Conservation (phyloP, 2,113 vertebrate genomes). For the Oceanites oceanicus region DNA sequence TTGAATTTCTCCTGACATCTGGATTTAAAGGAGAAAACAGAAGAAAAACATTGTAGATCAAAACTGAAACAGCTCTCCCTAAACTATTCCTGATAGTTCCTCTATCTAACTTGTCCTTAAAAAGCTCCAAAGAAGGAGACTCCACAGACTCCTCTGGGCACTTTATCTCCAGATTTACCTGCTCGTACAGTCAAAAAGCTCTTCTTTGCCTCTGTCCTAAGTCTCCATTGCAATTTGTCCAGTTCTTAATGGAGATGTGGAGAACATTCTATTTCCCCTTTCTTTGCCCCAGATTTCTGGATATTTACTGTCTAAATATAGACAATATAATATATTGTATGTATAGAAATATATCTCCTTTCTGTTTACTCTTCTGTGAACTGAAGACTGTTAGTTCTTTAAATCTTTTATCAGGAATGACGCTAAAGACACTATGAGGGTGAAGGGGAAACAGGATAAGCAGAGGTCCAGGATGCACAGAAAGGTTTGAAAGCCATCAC, state of each 20-base stretch:
- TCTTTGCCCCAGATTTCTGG: background rate
- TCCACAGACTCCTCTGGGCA: background rate
- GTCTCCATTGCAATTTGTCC: background rate
- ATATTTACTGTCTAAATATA: background rate
- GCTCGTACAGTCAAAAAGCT: background rate
- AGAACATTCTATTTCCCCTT: background rate
- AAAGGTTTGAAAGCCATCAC: background rate
- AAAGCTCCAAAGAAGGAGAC: background rate
- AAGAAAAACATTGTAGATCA: background rate
- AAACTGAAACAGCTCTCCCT: background rate
- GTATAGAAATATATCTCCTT: background rate
- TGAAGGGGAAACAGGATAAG: background rate
- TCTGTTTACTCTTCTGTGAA: background rate
- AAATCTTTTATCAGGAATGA: background rate
- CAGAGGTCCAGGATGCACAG: background rate
- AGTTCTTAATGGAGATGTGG: background rate
- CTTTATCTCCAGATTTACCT: background rate
- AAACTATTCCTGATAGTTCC: background rate
- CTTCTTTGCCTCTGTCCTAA: background rate
- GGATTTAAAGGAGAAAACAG: background rate
- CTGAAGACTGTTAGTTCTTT: background rate
- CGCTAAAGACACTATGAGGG: background rate
- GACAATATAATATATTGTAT: background rate
- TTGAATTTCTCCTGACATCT: conserved; percentile 4
- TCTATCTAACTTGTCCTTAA: background rate